Conservation (phyloP, 2,113 vertebrate species). For the Gulo gulo region DNA sequence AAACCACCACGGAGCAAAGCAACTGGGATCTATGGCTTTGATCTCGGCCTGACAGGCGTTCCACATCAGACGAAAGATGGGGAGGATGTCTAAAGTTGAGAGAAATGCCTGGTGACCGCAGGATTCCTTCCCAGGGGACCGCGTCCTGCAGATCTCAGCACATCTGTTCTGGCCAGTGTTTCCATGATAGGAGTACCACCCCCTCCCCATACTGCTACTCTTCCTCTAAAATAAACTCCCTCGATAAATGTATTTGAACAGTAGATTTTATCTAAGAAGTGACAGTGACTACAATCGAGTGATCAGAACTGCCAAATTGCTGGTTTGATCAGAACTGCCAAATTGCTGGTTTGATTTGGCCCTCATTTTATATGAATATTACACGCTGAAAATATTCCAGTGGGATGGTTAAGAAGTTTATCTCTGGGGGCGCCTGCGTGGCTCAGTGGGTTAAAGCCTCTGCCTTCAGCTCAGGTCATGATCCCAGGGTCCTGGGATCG, state of each 20-base stretch:
- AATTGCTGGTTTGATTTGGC: background rate
- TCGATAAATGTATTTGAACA: background rate
- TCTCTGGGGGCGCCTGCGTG: background rate
- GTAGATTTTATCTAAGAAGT: background rate
- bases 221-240: background rate
- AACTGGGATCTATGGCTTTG: background rate
- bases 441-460: too few relatives aligned
- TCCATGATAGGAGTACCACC: background rate
- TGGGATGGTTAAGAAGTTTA: constrained; percentile 49
- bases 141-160: background rate
- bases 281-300: constrained; percentile 1
- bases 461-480: too few relatives aligned
- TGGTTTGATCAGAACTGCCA: background rate
- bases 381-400: background rate
- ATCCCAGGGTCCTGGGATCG: too few relatives aligned
- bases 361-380: background rate
- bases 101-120: background rate
- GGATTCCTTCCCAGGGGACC: background rate
- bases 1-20: background rate
- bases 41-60: background rate
- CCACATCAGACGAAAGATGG: background rate
- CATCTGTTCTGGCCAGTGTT: fast-evolving
- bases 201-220: background rate
- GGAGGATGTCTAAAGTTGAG: background rate
- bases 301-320: constrained; percentile 13